phyloP scores from a whole-genome alignment of 1,140 invertebrate species.

The Hylyphantes graminicola region DNA sequence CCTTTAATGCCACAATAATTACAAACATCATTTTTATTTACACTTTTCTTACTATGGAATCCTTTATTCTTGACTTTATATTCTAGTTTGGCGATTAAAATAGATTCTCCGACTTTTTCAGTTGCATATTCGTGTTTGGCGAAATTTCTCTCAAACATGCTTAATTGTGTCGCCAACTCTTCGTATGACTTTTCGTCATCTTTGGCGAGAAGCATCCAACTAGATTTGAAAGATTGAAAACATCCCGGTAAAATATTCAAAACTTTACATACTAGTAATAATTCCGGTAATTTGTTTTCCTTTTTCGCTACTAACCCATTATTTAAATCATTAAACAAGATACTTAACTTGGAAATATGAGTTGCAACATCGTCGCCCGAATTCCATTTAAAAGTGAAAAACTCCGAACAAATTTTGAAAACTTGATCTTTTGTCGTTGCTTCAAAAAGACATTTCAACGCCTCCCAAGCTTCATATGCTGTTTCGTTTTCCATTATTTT shows the following conservation, averaged over 20 bases:
- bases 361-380: background rate
- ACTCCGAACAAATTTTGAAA: background rate
- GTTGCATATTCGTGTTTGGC: no score
- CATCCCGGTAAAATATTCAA: conserved; percentile 24
- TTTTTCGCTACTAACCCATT: background rate
- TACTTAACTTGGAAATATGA: background rate
- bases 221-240: conserved; percentile 24
- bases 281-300: background rate
- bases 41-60: no score
- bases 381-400: background rate
- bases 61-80: no score
- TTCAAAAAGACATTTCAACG: conserved; percentile 9
- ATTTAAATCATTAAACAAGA: background rate
- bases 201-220: conserved; percentile 35
- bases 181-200: no score
- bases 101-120: no score
- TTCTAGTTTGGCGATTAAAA: no score
- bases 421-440: background rate
- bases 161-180: no score
- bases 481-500: conserved; percentile 48
- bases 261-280: background rate
- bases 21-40: no score
- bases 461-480: conserved; percentile 32
- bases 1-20: no score
- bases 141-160: no score